Conservation (phyloP, 2,797 vertebrate genomes). For the Platalea minor region DNA sequence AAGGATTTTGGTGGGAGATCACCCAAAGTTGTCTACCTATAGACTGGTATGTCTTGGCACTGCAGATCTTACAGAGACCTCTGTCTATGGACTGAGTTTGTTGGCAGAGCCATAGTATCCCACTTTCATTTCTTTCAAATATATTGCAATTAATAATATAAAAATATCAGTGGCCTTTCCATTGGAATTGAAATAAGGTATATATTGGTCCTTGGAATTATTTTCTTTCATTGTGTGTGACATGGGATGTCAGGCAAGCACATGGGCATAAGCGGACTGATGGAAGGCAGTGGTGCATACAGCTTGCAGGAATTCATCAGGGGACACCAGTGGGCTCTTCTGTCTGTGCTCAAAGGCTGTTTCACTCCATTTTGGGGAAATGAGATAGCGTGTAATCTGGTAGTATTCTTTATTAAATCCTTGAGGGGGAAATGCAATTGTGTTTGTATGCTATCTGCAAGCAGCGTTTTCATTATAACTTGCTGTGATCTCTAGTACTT, state of each 20-base stretch:
- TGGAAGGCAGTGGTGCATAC: background rate
- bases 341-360: background rate
- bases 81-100: background rate
- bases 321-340: background rate
- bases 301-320: background rate
- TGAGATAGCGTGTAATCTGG: background rate
- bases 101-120: background rate
- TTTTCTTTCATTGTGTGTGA: background rate
- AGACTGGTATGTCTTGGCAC: background rate
- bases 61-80: background rate
- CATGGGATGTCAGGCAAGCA: background rate
- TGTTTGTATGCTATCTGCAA: background rate
- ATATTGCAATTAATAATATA: background rate
- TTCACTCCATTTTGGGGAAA: background rate
- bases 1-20: background rate
- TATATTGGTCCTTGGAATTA: background rate
- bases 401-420: background rate
- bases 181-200: background rate
- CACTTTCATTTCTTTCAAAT: background rate
- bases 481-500: background rate
- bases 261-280: background rate
- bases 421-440: background rate
- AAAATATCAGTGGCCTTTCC: background rate
- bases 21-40: background rate
- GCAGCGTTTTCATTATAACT: background rate